A percentile compares a stretch with the other conserved stretches of the same genome.
Evolutionary conservation across 2,797 vertebrate species (phyloP).

Genomic region (Parauchenoglanis punctatus): DNA sequence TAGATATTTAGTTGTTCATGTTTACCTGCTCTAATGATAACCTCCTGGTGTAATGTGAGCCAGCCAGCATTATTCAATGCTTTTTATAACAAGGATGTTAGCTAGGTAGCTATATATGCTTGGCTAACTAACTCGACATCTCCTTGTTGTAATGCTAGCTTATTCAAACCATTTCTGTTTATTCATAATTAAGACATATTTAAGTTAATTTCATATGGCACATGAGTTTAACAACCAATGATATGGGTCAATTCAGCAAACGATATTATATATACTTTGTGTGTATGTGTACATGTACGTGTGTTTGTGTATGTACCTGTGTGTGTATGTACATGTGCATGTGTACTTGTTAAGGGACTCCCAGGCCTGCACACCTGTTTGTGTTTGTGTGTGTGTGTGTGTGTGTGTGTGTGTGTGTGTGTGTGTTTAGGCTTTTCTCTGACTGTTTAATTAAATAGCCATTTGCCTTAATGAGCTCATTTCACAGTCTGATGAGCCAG

Average conservation of each 20-base stretch:
- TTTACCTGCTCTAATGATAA: not conserved
- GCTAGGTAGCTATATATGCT: not conserved
- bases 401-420: conserved; percentile 27
- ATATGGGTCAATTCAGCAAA: not conserved
- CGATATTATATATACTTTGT: not conserved
- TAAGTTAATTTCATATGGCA: not conserved
- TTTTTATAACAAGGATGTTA: not conserved
- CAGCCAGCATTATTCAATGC: not conserved
- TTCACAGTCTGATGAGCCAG: conserved; percentile 71
- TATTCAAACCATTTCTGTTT: not conserved
- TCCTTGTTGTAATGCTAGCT: not conserved
- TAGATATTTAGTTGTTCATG: not conserved
- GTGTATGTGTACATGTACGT: not conserved
- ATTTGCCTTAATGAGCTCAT: conserved; percentile 72
- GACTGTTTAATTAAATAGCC: conserved; percentile 67
- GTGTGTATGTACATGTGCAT: not conserved
- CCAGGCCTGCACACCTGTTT: conserved; percentile 27
- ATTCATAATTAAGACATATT: not conserved
- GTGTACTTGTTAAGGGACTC: conserved; percentile 18
- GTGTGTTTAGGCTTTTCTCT: conserved; percentile 40
- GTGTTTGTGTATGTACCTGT: conserved; percentile 5
- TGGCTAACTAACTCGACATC: not conserved
- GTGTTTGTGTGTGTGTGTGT: conserved; percentile 29
- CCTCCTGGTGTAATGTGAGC: not conserved
- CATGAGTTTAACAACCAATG: not conserved